Evolutionary conservation across 2,888 invertebrate species (phyloP).

Genomic region (Metallyticus violacea): DNA sequence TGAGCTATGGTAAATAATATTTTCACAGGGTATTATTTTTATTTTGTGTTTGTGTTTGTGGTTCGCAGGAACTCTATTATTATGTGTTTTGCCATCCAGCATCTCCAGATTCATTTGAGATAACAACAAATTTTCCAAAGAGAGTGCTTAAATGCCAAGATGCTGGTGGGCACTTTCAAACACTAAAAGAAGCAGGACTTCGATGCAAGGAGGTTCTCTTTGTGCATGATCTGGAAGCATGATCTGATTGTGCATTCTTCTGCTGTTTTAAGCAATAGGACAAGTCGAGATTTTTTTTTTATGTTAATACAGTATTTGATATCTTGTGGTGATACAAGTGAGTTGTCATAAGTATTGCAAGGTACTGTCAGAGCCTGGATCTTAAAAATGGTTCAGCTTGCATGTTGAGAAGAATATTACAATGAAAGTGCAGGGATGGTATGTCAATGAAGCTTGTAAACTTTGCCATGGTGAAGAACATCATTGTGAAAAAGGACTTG

Average conservation of each 20-base stretch:
- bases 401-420: background rate
- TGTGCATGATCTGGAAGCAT: conserved; percentile 88
- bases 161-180: conserved; percentile 50
- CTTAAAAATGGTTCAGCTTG: no score
- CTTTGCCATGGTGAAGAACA: background rate
- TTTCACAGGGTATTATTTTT: no score
- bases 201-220: conserved; percentile 89
- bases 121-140: conserved; percentile 93
- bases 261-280: background rate
- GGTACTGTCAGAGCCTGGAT: background rate
- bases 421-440: background rate
- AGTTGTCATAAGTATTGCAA: background rate
- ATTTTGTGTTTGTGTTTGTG: conserved; percentile 32
- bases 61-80: conserved; percentile 82
- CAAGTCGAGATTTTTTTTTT: background rate
- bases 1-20: no score
- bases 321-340: background rate
- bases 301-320: background rate
- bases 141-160: conserved; percentile 72
- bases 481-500: background rate
- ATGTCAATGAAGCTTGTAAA: background rate
- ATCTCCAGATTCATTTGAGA: conserved; percentile 90
- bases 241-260: conserved; percentile 32
- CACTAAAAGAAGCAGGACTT: conserved; percentile 75
- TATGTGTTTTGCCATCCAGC: conserved; percentile 94